Base-by-base conservation (phyloP, 2,888 invertebrate species). In the Syritta pipiens region DNA sequence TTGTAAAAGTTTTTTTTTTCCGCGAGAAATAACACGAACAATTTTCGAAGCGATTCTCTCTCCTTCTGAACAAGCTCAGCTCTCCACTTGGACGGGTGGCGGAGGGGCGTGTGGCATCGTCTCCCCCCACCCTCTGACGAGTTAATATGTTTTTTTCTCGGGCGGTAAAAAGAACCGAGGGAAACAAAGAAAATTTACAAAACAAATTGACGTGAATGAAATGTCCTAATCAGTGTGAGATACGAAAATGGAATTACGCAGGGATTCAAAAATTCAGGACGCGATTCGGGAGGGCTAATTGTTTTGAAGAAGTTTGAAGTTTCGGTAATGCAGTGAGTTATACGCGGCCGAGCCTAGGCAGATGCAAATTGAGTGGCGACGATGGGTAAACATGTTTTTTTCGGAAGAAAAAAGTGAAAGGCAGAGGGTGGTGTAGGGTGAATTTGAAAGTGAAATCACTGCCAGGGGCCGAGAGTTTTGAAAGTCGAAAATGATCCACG, bases 1-100 rank as follows among this genome's bases (percentile, higher is more conserved):
- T 79, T 74, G 74, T 74, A 74, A 79, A 79, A 74, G 77, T 79
- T 79, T 79, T 74, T n/a, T n/a, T n/a, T 79, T 79, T 79, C 79
- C 79, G 79, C 79, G 79, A 79, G 79, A 79, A 79, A 74, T 79
- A 79, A 74, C 79, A 74, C 67, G 79, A 79, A 79, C 67, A 74
- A 62, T 74, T 79, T 72, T 67, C 60, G 60, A n/a, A n/a, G n/a
- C n/a, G n/a, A n/a, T n/a, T n/a, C n/a, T n/a, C n/a, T n/a, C n/a
- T n/a, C n/a, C n/a, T n/a, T n/a, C n/a, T n/a, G n/a, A n/a, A n/a
- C n/a, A n/a, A n/a, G n/a, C n/a, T n/a, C n/a, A n/a, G n/a, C n/a
- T 37, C 53, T 55, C 67, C 79, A 68, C 79, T 79, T 68, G 60
- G 53, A n/a, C n/a, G n/a, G n/a, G n/a, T n/a, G 37, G 46, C 46